phyloP scores from a whole-genome alignment of 2,888 invertebrate genomes.

The Scaptomyza reducta region DNA sequence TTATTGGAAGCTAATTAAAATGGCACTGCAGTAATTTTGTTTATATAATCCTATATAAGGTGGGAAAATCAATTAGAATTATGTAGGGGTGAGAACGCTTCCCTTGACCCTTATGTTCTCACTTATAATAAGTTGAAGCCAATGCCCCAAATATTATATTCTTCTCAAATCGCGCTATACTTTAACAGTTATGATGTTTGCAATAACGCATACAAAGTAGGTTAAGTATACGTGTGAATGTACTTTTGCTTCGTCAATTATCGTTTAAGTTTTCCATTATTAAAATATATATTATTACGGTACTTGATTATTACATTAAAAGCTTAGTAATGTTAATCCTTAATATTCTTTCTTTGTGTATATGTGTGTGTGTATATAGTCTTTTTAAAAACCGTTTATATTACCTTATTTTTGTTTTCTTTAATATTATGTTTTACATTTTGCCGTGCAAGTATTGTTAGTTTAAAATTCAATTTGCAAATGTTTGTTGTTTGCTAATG shows the following conservation, averaged over 20 bases:
- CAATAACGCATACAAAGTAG: slow-evolving; percentile 19
- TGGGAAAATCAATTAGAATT: slow-evolving; percentile 83
- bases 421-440: slow-evolving; percentile 56
- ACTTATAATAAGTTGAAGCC: slow-evolving; percentile 9
- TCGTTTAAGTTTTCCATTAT: slow-evolving; percentile 37
- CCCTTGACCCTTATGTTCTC: slow-evolving; percentile 19
- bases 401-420: slow-evolving; percentile 46
- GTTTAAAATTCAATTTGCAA: slow-evolving; percentile 74
- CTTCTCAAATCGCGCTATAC: slow-evolving; percentile 37
- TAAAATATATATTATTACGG: slow-evolving; percentile 49
- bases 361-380: slow-evolving; percentile 66
- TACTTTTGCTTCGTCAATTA: slow-evolving; percentile 18
- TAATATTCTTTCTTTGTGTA: slow-evolving; percentile 47
- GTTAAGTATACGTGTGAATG: no score
- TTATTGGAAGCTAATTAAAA: slow-evolving; percentile 82
- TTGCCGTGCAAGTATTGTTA: slow-evolving; percentile 64
- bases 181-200: slow-evolving; percentile 46
- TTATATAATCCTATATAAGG: slow-evolving; percentile 80
- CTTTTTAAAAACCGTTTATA: slow-evolving; percentile 78
- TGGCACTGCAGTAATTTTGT: slow-evolving; percentile 83
- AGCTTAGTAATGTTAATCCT: slow-evolving; percentile 69
- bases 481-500: slow-evolving; percentile 64
- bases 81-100: slow-evolving; percentile 48
- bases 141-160: slow-evolving; percentile 37
- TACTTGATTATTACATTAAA: slow-evolving; percentile 78